Evolutionary conservation across 1,140 invertebrate genomes (phyloP), one percentile per base, ranked within the genome.

Genomic region (Coboldia fuscipes): DNA sequence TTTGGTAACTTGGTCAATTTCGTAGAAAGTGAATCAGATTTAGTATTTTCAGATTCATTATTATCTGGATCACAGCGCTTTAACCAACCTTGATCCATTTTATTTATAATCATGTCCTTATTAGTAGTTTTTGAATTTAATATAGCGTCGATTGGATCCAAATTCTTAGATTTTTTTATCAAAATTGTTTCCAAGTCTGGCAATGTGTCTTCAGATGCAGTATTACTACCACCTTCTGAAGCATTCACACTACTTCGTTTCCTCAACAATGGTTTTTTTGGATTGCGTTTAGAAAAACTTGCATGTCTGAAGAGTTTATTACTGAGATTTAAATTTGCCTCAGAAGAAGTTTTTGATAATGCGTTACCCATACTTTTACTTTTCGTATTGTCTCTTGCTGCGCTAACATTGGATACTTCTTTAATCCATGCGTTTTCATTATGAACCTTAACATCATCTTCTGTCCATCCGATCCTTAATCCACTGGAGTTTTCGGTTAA

Each of bases 241-340:
- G 9, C 35, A 40, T 43, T 54, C 19, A 33, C 37, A 20, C 19
- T n/a, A 30, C 42, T 42, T 34, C 30, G 46, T 36, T 44, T 50
- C 5, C 43, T 39, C 3, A 62, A 54, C n/a, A 69, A 38, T 0
- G 68, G 66, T 51, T 82, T 82, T 45, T 76, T 62, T 10, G 76
- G 76, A 60, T 82, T 81, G 37, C 76, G 57, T 45, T 78, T 71
- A 16, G 63, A 61, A 51, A 80, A 72, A 10, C 57, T 70, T 35
- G 67, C 61, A 27, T 63, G 65, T 24, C 66, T 60, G 54, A 81
- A 81, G 34, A 78, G 56, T 47, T 81, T 78, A 44, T 32, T 14
- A 48, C 21, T 0, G 38, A 41, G 10, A 42, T 41, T 0, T 24
- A n/a, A n/a, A n/a, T n/a, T n/a, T n/a, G n/a, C n/a, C n/a, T n/a